Conservation (phyloP, 2,113 vertebrate species). For the Lasiurus borealis region DNA sequence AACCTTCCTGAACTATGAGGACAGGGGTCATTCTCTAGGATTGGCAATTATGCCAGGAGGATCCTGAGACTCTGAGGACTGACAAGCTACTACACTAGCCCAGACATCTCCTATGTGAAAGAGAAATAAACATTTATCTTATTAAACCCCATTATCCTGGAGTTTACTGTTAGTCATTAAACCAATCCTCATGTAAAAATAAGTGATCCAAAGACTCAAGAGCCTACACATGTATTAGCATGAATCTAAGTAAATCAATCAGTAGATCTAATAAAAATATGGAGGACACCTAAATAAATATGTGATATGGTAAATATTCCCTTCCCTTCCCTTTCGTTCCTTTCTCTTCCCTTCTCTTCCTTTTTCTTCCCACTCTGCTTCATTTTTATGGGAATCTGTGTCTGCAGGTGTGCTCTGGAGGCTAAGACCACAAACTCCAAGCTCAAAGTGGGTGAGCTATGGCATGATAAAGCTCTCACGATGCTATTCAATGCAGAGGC, state of each 20-base stretch:
- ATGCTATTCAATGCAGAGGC: not conserved
- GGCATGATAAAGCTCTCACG: not conserved
- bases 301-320: not conserved
- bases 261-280: not conserved
- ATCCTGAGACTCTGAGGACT: not conserved
- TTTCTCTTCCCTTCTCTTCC: not conserved
- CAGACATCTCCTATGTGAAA: not conserved
- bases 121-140: not conserved
- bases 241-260: not conserved
- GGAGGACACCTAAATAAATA: not conserved
- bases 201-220: not conserved
- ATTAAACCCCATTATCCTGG: not conserved
- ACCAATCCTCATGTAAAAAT: not conserved
- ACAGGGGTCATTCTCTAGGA: not conserved
- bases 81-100: not conserved
- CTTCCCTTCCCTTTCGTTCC: not conserved
- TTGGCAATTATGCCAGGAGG: not conserved
- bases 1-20: not conserved
- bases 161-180: not conserved
- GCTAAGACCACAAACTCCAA: not conserved
- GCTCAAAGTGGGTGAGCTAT: not conserved
- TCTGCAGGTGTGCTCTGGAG: not conserved
- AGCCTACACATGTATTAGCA: not conserved
- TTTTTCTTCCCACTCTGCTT: not conserved
- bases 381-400: not conserved